Conservation (phyloP, 1,140 invertebrate species). For the Planococcus citri region DNA sequence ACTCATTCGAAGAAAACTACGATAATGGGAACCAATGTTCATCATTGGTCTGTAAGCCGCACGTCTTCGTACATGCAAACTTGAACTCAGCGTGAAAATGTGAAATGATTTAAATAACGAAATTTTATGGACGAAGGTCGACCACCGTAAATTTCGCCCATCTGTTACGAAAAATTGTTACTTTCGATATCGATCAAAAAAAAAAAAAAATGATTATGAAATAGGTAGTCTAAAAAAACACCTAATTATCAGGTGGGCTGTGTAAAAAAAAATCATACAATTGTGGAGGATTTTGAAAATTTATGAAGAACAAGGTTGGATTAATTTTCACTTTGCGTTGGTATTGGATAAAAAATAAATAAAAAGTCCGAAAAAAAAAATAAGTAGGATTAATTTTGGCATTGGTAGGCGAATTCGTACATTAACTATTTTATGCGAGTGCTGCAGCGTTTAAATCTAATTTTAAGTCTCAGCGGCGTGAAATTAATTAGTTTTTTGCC, state of each 20-base stretch:
- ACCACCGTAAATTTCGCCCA: too few species aligned
- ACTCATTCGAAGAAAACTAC: too few species aligned
- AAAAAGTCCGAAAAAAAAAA: background rate
- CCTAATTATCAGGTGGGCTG: too few species aligned
- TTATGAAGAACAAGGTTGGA: background rate
- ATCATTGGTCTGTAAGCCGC: too few species aligned
- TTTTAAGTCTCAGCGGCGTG: background rate
- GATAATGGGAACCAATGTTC: too few species aligned
- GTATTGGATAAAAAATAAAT: too few species aligned
- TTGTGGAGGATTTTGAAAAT: too few species aligned
- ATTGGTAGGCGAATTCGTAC: background rate
- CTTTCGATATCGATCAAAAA: background rate
- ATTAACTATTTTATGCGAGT: background rate
- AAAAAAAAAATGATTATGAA: background rate
- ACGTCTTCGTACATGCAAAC: too few species aligned
- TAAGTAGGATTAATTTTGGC: background rate
- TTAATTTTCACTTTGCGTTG: background rate
- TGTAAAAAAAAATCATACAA: too few species aligned
- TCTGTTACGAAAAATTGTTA: background rate
- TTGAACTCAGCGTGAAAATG: too few species aligned
- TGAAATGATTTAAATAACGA: too few species aligned
- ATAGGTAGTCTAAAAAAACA: background rate
- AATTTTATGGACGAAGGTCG: too few species aligned
- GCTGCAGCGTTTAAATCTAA: background rate
- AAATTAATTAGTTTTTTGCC: background rate